phyloP scores from a whole-genome alignment of 2,888 invertebrate species.

The Cybosia mesomella region DNA sequence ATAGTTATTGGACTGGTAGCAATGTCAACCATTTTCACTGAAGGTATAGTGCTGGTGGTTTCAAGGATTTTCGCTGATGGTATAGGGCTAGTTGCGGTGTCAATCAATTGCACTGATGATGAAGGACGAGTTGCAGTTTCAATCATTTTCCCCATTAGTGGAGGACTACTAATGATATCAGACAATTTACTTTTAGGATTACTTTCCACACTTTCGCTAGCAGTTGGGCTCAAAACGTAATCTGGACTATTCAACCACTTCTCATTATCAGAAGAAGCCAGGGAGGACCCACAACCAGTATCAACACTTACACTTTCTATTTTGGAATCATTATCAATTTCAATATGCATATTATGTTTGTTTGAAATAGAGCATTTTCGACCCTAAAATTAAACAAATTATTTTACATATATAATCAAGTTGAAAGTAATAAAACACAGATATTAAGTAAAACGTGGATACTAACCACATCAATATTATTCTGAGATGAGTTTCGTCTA shows the following conservation, averaged over 20 bases:
- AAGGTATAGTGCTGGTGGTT: neutral
- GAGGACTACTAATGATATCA: constrained; percentile 53
- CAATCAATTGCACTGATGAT: neutral
- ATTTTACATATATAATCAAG: neutral
- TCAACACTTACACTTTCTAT: constrained; percentile 70
- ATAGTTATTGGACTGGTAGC: constrained; percentile 15
- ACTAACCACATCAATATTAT: constrained; percentile 34
- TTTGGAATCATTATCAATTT: constrained; percentile 35
- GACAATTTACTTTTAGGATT: constrained; percentile 44
- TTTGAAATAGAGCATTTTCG: constrained; percentile 9
- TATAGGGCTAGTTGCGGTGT: constrained; percentile 11
- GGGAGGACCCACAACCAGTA: constrained; percentile 78
- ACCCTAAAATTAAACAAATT: constrained; percentile 26
- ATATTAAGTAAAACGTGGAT: neutral
- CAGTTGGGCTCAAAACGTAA: constrained; percentile 60
- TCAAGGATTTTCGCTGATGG: neutral
- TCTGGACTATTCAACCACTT: constrained; percentile 74
- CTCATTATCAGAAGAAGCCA: constrained; percentile 72
- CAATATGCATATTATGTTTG: constrained; percentile 22
- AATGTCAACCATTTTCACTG: constrained; percentile 9
- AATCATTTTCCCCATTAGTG: constrained; percentile 29
- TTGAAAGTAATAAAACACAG: neutral
- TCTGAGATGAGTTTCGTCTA: constrained; percentile 18
- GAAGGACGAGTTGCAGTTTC: constrained; percentile 42
- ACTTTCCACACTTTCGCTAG: constrained; percentile 45